Evolutionary conservation across 1,140 invertebrate species (phyloP).

Genomic region (Mycetomoellerius zeteki): DNA sequence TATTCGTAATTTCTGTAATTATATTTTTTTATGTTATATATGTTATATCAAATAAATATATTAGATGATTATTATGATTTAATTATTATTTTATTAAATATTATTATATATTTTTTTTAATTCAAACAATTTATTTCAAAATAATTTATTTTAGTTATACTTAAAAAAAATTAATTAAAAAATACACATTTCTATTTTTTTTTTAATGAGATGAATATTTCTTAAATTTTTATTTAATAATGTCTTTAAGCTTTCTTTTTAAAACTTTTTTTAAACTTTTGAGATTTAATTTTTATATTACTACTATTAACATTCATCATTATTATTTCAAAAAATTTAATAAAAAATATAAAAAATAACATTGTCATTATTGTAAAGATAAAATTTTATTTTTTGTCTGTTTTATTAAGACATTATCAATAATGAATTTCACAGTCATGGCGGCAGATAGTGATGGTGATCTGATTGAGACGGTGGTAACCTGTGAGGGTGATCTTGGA

Average conservation of each 20-base stretch:
- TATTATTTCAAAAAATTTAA: neutral
- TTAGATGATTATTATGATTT: neutral
- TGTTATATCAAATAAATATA: neutral
- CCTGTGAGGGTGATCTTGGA: conserved; percentile 93
- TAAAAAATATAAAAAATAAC: neutral
- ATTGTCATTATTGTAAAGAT: conserved; percentile 2
- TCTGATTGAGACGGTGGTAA: conserved; percentile 92
- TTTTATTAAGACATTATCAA: conserved; percentile 46
- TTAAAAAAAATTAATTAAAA: conserved; percentile 1
- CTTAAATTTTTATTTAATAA: neutral
- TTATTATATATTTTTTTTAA: neutral
- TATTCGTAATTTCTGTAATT: conserved; percentile 21
- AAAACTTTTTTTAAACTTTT: neutral
- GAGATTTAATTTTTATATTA: conserved; percentile 12
- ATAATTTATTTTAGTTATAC: too few relatives aligned
- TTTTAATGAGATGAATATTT: neutral
- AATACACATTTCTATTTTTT: neutral
- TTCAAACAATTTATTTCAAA: neutral
- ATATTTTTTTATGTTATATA: neutral
- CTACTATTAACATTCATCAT: neutral
- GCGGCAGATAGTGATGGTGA: conserved; percentile 92
- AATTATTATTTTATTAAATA: conserved; percentile 1
- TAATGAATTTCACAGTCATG: conserved; percentile 87
- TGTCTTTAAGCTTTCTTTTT: neutral
- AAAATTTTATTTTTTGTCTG: conserved; percentile 18